Evolutionary conservation across 1,140 invertebrate genomes (phyloP).

Genomic region (Ditylenchus dipsaci): DNA sequence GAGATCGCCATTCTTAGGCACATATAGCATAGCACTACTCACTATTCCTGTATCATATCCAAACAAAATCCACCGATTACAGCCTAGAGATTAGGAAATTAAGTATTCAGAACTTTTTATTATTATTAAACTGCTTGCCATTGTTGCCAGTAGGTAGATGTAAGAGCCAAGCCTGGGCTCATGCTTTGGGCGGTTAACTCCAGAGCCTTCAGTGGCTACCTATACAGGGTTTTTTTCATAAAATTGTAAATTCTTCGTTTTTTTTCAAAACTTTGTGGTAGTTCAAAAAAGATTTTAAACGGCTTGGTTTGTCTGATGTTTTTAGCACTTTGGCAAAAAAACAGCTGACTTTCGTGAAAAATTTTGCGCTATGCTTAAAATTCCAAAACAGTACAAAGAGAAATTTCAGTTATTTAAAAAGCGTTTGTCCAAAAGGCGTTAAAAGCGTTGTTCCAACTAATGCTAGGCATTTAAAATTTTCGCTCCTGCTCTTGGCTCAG

Average conservation of each 20-base stretch:
- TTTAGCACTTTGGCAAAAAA: constrained; percentile 2
- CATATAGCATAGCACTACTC: constrained; percentile 67
- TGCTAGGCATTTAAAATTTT: not conserved
- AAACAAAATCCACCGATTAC: constrained; percentile 67
- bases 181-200: constrained; percentile 28
- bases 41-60: constrained; percentile 68
- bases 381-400: too few species aligned
- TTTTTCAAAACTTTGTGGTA: not conserved
- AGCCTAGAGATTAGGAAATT: constrained; percentile 51
- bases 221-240: not conserved
- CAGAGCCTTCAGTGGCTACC: constrained; percentile 1
- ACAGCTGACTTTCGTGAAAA: too few species aligned
- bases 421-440: too few species aligned
- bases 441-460: too few species aligned
- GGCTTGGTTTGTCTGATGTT: too few species aligned
- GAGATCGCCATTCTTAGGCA: constrained; percentile 34
- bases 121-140: not conserved
- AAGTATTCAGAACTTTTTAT: not conserved
- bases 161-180: constrained; percentile 50
- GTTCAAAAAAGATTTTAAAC: not conserved
- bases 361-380: too few species aligned
- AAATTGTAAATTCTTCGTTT: too few species aligned
- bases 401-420: too few species aligned
- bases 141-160: constrained; percentile 58
- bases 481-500: too few species aligned